Conservation (phyloP, 2,888 invertebrate genomes). For the Acleris emargana region DNA sequence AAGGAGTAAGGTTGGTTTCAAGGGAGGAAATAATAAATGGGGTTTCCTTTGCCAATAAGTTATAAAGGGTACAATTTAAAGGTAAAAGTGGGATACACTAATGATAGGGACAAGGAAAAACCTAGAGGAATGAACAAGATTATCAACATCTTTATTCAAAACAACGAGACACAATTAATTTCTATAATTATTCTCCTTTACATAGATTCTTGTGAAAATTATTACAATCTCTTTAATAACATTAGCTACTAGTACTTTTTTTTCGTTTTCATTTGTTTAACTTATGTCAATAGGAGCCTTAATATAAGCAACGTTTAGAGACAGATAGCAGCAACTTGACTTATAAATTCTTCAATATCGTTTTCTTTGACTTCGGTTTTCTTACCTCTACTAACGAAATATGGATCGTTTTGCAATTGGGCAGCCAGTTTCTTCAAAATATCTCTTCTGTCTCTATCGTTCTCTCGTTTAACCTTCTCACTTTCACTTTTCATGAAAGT, state of each 20-base stretch:
- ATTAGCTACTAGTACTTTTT: conserved; percentile 3
- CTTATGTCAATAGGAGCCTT: conserved; percentile 38
- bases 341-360: conserved; percentile 60
- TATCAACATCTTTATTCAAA: conserved; percentile 24
- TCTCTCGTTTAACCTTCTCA: conserved; percentile 63
- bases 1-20: no score
- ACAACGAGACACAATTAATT: conserved; percentile 12
- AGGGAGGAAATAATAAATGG: no score
- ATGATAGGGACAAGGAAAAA: not conserved
- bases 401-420: conserved; percentile 73
- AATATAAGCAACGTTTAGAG: conserved; percentile 44
- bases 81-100: not conserved
- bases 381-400: conserved; percentile 75
- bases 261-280: conserved; percentile 20
- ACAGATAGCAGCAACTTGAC: conserved; percentile 64
- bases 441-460: conserved; percentile 68
- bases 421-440: conserved; percentile 71
- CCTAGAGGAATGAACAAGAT: not conserved
- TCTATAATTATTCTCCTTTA: conserved; percentile 24
- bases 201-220: conserved; percentile 21
- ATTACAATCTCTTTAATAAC: conserved; percentile 1
- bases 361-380: conserved; percentile 55
- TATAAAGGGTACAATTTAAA: not conserved
- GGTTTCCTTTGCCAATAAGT: no score
- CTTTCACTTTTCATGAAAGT: conserved; percentile 49